Conservation (phyloP, 2,797 vertebrate genomes). For the Protonibea diacanthus region DNA sequence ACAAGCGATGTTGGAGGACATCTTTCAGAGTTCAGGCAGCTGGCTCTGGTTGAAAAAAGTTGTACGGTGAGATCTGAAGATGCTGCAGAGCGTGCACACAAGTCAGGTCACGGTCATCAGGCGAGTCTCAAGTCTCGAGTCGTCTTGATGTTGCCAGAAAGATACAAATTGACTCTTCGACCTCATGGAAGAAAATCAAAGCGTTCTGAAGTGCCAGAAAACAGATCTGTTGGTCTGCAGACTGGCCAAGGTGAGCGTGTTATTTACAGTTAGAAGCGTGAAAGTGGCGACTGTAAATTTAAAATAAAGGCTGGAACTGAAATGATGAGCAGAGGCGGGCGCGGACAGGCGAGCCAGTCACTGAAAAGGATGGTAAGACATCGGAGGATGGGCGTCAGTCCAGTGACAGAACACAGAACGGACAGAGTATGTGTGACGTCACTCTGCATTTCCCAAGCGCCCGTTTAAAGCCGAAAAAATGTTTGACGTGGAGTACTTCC, state of each 20-base stretch:
- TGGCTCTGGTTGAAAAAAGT: neutral
- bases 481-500: too few relatives aligned
- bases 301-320: neutral
- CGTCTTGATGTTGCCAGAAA: neutral
- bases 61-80: neutral
- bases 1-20: too few relatives aligned
- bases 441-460: too few relatives aligned
- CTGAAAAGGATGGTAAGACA: too few relatives aligned
- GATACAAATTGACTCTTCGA: neutral
- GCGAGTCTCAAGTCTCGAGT: neutral
- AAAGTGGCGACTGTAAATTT: neutral
- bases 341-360: too few relatives aligned
- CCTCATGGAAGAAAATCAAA: neutral
- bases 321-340: too few relatives aligned
- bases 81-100: neutral
- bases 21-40: neutral
- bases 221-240: neutral
- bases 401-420: too few relatives aligned
- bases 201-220: neutral
- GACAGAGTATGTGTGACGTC: too few relatives aligned
- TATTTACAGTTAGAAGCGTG: neutral
- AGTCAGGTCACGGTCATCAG: neutral
- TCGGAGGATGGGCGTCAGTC: too few relatives aligned
- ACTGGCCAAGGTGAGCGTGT: neutral
- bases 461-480: too few relatives aligned